Conservation (phyloP, 2,888 invertebrate species). For the Nematopogon swammerdamellus region DNA sequence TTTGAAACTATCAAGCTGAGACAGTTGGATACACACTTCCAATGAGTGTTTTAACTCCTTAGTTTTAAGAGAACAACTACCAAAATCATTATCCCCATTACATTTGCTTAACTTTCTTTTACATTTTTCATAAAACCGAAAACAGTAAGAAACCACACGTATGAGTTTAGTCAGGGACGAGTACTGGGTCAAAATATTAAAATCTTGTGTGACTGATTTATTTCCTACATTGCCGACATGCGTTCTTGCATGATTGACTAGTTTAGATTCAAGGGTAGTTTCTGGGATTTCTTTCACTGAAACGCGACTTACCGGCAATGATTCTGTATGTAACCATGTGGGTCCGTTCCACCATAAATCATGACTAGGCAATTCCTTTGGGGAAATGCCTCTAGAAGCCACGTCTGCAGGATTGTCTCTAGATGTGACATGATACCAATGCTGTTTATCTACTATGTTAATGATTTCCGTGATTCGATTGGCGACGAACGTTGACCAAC, state of each 20-base stretch:
- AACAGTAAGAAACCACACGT: not conserved
- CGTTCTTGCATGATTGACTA: not conserved
- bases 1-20: not conserved
- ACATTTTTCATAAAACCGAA: not conserved
- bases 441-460: slow-evolving; percentile 1
- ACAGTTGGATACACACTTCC: not conserved
- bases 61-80: not conserved
- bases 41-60: not conserved
- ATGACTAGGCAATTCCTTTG: slow-evolving; percentile 1
- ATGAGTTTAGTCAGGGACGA: not conserved
- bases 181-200: not conserved
- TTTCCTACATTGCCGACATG: too few species aligned
- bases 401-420: slow-evolving; percentile 10
- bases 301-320: not conserved
- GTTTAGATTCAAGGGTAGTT: not conserved
- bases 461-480: slow-evolving; percentile 13
- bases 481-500: slow-evolving; percentile 15
- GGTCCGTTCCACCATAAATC: slow-evolving; percentile 4
- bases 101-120: not conserved
- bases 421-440: slow-evolving; percentile 8
- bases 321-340: not conserved
- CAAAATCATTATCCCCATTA: too few species aligned
- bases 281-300: not conserved
- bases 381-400: slow-evolving; percentile 7
- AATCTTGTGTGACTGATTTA: too few species aligned